These are phyloP conservation scores for Heliornis fulica DNA, from an alignment of 2,113 vertebrate species.

Conservation along the genomic window DNA sequence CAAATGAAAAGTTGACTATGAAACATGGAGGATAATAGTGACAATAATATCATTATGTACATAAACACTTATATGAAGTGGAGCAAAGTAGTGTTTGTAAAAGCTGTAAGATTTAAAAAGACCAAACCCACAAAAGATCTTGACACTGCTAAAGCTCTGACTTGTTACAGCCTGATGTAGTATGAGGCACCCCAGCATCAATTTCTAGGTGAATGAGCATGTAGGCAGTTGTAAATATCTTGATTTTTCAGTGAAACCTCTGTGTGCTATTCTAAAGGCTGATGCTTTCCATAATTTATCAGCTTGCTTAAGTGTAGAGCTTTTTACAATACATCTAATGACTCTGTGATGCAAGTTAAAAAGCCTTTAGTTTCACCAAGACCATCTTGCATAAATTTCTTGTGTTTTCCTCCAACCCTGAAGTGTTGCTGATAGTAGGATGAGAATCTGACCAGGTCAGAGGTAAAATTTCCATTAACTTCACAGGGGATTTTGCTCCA, in stretches of 20 bases:
- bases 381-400: neutral
- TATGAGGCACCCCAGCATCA: neutral
- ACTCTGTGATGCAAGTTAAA: neutral
- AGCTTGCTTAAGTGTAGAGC: neutral
- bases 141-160: neutral
- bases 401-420: neutral
- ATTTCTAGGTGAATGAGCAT: neutral
- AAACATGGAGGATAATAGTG: neutral
- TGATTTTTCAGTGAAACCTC: neutral
- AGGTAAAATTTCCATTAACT: neutral
- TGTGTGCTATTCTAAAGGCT: neutral
- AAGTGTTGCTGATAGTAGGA: neutral
- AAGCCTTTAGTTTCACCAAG: neutral
- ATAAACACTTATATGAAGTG: neutral
- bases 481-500: neutral
- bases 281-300: neutral
- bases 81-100: neutral
- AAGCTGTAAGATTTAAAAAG: neutral
- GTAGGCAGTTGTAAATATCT: neutral
- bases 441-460: neutral
- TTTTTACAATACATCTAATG: neutral
- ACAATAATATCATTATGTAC: neutral
- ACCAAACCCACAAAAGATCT: neutral
- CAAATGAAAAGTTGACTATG: neutral
- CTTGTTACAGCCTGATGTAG: neutral